These are phyloP conservation scores for Myotis davidii DNA, from an alignment of 2,113 vertebrate species.

Conservation along the genomic window DNA sequence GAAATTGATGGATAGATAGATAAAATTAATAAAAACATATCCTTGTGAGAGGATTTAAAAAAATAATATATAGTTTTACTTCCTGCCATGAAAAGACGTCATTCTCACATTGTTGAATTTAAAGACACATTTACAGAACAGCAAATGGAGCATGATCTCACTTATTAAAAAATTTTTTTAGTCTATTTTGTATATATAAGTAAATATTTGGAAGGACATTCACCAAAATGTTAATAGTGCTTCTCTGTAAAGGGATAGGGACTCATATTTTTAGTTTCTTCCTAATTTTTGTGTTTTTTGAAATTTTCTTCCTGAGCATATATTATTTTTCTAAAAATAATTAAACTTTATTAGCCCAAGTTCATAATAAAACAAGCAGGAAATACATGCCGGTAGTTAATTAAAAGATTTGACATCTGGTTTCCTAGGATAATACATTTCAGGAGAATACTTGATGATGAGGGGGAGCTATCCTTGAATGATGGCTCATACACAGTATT, in stretches of 20 bases:
- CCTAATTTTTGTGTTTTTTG: conserved; percentile 10
- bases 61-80: not conserved
- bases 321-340: conserved; percentile 37
- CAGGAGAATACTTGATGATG: not conserved
- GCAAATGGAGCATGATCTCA: not conserved
- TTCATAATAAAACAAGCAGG: conserved; percentile 46
- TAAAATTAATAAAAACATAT: not conserved
- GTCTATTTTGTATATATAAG: not conserved
- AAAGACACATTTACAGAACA: conserved; percentile 20
- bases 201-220: not conserved
- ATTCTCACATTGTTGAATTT: not conserved
- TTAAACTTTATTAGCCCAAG: not conserved
- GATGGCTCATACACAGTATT: not conserved
- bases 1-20: too few species aligned
- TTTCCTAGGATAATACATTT: conserved; percentile 37
- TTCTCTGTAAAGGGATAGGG: conserved; percentile 38
- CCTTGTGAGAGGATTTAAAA: not conserved
- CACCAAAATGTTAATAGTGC: conserved; percentile 47
- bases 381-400: not conserved
- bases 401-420: not conserved
- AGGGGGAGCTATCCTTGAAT: not conserved
- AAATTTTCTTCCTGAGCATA: conserved; percentile 39
- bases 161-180: conserved; percentile 28
- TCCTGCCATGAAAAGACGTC: not conserved
- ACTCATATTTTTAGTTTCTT: conserved; percentile 23